Conservation (phyloP, 2,113 vertebrate species). For the Ailuropoda melanoleuca region DNA sequence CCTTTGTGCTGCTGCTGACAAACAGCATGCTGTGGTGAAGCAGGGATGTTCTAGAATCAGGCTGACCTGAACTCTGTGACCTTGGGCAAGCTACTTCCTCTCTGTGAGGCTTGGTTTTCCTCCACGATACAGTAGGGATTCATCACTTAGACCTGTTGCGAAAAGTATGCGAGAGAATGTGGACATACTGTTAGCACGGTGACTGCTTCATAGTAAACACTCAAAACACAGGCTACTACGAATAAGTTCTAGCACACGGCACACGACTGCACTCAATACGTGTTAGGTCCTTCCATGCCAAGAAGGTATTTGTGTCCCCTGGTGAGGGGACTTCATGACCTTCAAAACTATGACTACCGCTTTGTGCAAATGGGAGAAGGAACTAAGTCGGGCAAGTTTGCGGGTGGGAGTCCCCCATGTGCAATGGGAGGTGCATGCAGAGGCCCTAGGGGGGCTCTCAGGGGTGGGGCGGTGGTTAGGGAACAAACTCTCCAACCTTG, state of each 20-base stretch:
- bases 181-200: neutral
- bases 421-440: neutral
- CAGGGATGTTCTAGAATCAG: neutral
- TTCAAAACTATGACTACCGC: neutral
- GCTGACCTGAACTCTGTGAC: neutral
- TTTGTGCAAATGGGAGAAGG: neutral
- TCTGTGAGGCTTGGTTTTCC: neutral
- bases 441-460: no score
- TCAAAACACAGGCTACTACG: neutral
- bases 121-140: neutral
- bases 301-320: neutral
- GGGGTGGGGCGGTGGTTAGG: neutral
- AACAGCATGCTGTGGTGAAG: no score
- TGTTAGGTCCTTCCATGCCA: neutral
- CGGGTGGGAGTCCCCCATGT: neutral
- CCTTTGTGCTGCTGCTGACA: neutral
- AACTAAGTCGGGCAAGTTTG: neutral
- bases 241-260: neutral
- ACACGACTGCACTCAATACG: accelerated
- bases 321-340: neutral
- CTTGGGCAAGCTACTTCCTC: neutral
- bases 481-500: neutral
- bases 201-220: neutral
- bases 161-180: neutral
- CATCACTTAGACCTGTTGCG: neutral